Evolutionary conservation across 2,113 vertebrate genomes (phyloP).

Genomic region (Hyaena hyaena): DNA sequence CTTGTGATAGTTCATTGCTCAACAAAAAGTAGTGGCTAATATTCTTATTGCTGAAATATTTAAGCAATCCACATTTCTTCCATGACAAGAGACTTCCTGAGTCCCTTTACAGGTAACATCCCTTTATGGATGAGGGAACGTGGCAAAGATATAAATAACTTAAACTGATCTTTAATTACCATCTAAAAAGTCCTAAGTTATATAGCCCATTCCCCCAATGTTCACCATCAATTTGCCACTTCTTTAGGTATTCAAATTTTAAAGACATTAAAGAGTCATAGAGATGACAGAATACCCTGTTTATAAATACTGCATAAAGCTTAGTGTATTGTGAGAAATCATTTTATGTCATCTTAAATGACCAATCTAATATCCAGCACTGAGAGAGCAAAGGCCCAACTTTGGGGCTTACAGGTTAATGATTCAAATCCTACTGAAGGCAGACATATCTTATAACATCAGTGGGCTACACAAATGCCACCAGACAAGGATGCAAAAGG

Average conservation of each 20-base stretch:
- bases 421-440: not conserved
- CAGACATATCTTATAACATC: not conserved
- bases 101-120: slow-evolving; percentile 10
- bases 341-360: not conserved
- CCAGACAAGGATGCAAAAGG: not conserved
- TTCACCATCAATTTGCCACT: not conserved
- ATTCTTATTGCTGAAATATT: slow-evolving; percentile 14
- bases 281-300: not conserved
- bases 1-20: not conserved
- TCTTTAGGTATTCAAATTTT: not conserved
- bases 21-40: not conserved
- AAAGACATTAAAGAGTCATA: not conserved
- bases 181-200: slow-evolving; percentile 9
- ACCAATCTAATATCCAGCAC: not conserved
- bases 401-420: not conserved
- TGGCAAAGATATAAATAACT: slow-evolving; percentile 45
- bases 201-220: not conserved
- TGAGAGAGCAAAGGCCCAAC: not conserved
- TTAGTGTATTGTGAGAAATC: not conserved
- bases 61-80: slow-evolving; percentile 27
- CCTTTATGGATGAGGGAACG: not conserved
- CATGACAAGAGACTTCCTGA: slow-evolving; percentile 15
- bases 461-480: not conserved
- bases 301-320: not conserved
- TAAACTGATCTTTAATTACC: slow-evolving; percentile 29